Conservation (phyloP, 2,888 invertebrate species). For the Laothoe populi region DNA sequence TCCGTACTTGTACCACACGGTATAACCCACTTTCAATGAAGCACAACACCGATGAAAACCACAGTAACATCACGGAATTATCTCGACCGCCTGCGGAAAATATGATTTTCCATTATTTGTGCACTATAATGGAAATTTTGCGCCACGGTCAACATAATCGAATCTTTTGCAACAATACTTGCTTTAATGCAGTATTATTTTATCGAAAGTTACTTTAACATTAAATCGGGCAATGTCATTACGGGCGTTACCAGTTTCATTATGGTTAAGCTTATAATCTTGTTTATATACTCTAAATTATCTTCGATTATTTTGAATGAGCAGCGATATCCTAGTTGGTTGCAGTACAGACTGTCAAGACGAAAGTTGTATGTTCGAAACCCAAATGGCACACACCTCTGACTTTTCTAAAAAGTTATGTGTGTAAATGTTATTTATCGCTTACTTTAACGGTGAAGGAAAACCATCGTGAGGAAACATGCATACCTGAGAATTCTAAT, state of each 20-base stretch:
- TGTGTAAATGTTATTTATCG: too few relatives aligned
- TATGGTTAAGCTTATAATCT: background rate
- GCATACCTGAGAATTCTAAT: too few relatives aligned
- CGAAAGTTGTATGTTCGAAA: too few relatives aligned
- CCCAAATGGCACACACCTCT: too few relatives aligned
- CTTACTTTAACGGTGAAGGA: too few relatives aligned
- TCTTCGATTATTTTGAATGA: too few relatives aligned
- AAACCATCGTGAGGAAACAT: too few relatives aligned
- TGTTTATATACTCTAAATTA: too few relatives aligned
- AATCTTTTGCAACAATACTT: conserved; percentile 4
- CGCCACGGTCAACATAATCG: conserved; percentile 15
- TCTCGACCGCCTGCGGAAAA: conserved; percentile 53
- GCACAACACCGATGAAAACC: conserved; percentile 37
- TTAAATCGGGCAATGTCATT: background rate
- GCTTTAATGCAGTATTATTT: conserved; percentile 30
- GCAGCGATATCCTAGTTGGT: too few relatives aligned
- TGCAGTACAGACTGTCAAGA: too few relatives aligned
- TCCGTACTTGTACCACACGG: conserved; percentile 10
- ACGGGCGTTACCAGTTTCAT: background rate
- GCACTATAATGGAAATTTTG: conserved; percentile 38
- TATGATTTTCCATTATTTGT: conserved; percentile 47
- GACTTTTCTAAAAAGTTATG: too few relatives aligned
- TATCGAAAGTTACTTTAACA: conserved; percentile 35
- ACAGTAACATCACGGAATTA: conserved; percentile 43
- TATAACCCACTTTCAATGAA: conserved; percentile 41